Conservation (phyloP, 2,113 vertebrate genomes). For the Lipotes vexillifer region DNA sequence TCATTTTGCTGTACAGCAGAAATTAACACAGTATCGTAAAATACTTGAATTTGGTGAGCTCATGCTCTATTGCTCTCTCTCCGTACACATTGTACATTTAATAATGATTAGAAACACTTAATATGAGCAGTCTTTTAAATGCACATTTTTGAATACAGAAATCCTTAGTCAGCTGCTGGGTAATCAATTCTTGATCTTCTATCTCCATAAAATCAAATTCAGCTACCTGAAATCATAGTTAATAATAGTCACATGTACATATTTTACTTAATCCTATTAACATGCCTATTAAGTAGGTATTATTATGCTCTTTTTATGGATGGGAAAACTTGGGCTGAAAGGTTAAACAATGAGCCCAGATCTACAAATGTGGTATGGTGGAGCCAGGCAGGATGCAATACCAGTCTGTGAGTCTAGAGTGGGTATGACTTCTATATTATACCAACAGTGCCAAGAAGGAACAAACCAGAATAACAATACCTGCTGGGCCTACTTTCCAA, state of each 20-base stretch:
- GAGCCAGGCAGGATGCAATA: not conserved
- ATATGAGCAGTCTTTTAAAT: not conserved
- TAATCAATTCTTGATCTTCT: not conserved
- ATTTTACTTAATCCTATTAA: not conserved
- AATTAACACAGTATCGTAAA: not conserved
- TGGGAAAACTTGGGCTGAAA: not conserved
- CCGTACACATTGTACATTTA: not conserved
- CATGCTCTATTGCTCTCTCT: not conserved
- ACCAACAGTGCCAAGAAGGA: not conserved
- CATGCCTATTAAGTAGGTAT: not conserved
- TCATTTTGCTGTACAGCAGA: not conserved
- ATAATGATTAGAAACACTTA: not conserved
- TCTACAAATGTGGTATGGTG: not conserved
- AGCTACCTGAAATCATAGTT: not conserved
- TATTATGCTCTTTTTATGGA: not conserved
- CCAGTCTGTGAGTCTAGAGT: not conserved
- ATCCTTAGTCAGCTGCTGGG: not conserved
- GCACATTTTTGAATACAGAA: not conserved
- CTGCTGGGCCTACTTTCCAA: not conserved
- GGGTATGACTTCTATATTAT: not conserved
- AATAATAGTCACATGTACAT: not conserved
- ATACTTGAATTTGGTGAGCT: not conserved
- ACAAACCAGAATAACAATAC: not conserved
- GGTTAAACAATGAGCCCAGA: not conserved
- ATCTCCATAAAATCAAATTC: not conserved